Percentiles rank a stretch among this genome's conserved stretches.
These are phyloP conservation scores for Aspidapion aeneum DNA, from an alignment of 2,888 invertebrate species.

Conservation along the genomic window DNA sequence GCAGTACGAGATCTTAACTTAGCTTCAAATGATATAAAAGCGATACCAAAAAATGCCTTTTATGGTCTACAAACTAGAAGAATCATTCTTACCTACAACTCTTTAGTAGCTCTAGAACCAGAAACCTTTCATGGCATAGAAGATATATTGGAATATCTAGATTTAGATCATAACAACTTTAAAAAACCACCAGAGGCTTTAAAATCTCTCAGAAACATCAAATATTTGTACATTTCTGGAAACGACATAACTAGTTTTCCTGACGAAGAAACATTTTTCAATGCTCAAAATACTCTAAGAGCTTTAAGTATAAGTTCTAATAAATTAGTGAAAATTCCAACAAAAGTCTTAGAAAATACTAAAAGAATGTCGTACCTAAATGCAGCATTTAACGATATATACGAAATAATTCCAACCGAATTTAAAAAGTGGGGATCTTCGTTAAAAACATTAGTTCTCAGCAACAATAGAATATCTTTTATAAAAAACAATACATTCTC, in stretches of 20 bases:
- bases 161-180: constrained; percentile 77
- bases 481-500: constrained; percentile 68
- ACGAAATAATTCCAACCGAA: constrained; percentile 70
- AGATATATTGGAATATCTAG: constrained; percentile 72
- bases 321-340: constrained; percentile 69
- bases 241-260: constrained; percentile 64
- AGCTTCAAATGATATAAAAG: constrained; percentile 72
- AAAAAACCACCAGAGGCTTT: constrained; percentile 67
- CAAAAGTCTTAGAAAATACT: constrained; percentile 64
- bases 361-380: constrained; percentile 80
- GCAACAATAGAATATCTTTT: constrained; percentile 79
- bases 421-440: constrained; percentile 76
- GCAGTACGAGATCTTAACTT: constrained; percentile 77
- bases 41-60: constrained; percentile 63
- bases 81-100: constrained; percentile 78
- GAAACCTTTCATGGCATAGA: constrained; percentile 71
- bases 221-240: constrained; percentile 78
- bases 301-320: constrained; percentile 80
- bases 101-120: constrained; percentile 63
- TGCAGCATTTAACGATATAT: constrained; percentile 82
- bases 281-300: constrained; percentile 60
- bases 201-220: constrained; percentile 61
- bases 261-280: constrained; percentile 55
- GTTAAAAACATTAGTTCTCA: constrained; percentile 74
- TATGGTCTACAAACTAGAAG: constrained; percentile 67